These are phyloP conservation scores for Carassius auratus DNA, from an alignment of 2,113 vertebrate genomes.

Conservation along the genomic window DNA sequence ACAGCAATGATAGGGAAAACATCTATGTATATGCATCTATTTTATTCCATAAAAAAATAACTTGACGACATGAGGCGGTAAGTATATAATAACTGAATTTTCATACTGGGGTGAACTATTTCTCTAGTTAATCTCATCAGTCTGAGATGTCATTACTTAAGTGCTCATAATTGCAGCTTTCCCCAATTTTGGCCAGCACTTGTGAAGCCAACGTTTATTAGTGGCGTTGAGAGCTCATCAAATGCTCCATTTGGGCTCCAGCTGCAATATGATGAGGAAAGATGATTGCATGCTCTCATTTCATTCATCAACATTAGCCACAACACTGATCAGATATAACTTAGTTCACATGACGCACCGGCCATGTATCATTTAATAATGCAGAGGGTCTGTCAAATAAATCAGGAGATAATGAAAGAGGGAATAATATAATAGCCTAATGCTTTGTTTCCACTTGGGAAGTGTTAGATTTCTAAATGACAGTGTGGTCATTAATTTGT, in stretches of 20 bases:
- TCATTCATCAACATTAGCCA: constrained; percentile 33
- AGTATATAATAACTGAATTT: background rate
- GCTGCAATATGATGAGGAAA: constrained; percentile 20
- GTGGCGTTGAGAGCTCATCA: constrained; percentile 18
- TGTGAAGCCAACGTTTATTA: constrained; percentile 6
- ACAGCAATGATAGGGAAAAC: background rate
- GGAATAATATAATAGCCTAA: constrained; percentile 10
- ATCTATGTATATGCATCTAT: background rate
- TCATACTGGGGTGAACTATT: background rate
- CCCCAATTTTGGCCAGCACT: background rate
- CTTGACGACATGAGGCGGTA: background rate
- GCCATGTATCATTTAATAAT: constrained; percentile 23
- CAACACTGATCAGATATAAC: constrained; percentile 31
- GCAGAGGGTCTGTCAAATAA: constrained; percentile 30
- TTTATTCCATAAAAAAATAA: background rate
- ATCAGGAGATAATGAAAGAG: constrained; percentile 10
- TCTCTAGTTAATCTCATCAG: background rate
- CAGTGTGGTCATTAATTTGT: constrained; percentile 1
- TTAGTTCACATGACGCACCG: background rate
- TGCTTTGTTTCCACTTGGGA: background rate
- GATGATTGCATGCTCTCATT: constrained; percentile 32
- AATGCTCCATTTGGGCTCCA: constrained; percentile 24
- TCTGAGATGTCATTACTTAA: constrained; percentile 13
- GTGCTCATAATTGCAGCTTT: background rate
- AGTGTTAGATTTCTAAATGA: constrained; percentile 5